Conservation (phyloP, 2,797 vertebrate genomes). For the Okamejei kenojei region DNA sequence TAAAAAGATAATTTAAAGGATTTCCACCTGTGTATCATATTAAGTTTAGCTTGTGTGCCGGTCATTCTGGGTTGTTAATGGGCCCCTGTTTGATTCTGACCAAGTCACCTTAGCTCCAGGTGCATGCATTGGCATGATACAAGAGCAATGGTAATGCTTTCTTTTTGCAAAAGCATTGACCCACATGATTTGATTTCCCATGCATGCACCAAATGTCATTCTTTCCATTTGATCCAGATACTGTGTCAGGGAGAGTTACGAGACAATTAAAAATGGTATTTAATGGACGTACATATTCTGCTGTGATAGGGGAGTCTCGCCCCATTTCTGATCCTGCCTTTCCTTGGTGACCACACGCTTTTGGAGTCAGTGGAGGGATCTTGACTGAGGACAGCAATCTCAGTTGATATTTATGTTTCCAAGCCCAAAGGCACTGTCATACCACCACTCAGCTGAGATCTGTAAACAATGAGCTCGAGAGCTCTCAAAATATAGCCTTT, state of each 20-base stretch:
- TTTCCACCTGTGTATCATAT: not conserved
- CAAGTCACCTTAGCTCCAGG: constrained; percentile 15
- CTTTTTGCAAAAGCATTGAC: not conserved
- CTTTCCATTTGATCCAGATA: not conserved
- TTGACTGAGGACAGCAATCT: not conserved
- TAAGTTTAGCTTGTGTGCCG: not conserved
- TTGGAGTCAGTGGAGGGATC: not conserved
- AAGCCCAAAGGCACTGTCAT: not conserved
- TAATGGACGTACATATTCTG: not conserved
- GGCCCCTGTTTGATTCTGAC: constrained; percentile 2
- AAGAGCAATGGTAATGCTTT: not conserved
- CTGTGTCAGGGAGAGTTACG: not conserved
- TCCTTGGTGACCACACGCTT: not conserved
- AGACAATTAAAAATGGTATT: not conserved
- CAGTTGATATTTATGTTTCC: not conserved
- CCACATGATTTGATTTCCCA: not conserved
- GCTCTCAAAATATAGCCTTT: not conserved
- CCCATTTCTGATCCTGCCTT: not conserved
- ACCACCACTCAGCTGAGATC: not conserved
- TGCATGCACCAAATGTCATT: not conserved
- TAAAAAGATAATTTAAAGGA: not conserved
- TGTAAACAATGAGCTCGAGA: not conserved
- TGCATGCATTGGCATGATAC: not conserved
- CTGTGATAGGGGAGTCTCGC: not conserved
- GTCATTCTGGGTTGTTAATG: not conserved